Percentiles rank a stretch among this genome's conserved stretches.
Conservation (phyloP, 1,140 invertebrate species). For the Leptinotarsa texana region DNA sequence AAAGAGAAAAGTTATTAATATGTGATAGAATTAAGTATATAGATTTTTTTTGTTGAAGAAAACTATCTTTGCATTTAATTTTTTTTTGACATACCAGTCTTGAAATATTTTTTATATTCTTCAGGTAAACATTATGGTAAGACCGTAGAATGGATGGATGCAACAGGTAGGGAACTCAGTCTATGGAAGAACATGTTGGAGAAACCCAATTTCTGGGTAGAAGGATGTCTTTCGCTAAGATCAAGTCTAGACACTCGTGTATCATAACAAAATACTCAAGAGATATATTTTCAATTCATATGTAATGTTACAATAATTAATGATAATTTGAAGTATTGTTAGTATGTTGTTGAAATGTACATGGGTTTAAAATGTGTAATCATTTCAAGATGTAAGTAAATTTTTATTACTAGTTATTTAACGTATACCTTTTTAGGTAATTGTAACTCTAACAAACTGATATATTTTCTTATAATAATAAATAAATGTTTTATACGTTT, state of each 20-base stretch:
- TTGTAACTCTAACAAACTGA: constrained; percentile 40
- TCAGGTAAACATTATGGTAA: constrained; percentile 85
- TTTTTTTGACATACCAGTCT: too few species aligned
- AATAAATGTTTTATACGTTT: constrained; percentile 32
- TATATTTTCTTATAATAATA: constrained; percentile 41
- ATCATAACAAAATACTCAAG: constrained; percentile 34
- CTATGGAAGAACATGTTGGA: constrained; percentile 95
- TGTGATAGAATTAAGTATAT: too few species aligned
- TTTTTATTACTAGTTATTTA: constrained; percentile 46
- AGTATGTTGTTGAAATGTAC: constrained; percentile 33
- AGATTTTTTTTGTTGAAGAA: too few species aligned
- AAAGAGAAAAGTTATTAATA: too few species aligned
- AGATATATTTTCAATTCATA: constrained; percentile 16
- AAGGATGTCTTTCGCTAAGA: constrained; percentile 84
- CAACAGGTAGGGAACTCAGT: constrained; percentile 83
- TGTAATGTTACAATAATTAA: constrained; percentile 24
- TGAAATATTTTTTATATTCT: constrained; percentile 41
- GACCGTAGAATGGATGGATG: constrained; percentile 93
- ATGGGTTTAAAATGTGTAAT: constrained; percentile 42
- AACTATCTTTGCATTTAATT: too few species aligned
- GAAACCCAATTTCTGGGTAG: constrained; percentile 93
- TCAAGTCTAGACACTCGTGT: constrained; percentile 71
- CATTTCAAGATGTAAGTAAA: constrained; percentile 44
- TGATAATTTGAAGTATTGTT: constrained; percentile 32
- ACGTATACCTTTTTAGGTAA: constrained; percentile 43